Conservation (phyloP, 2,113 vertebrate genomes). For the Pelodiscus sinensis region DNA sequence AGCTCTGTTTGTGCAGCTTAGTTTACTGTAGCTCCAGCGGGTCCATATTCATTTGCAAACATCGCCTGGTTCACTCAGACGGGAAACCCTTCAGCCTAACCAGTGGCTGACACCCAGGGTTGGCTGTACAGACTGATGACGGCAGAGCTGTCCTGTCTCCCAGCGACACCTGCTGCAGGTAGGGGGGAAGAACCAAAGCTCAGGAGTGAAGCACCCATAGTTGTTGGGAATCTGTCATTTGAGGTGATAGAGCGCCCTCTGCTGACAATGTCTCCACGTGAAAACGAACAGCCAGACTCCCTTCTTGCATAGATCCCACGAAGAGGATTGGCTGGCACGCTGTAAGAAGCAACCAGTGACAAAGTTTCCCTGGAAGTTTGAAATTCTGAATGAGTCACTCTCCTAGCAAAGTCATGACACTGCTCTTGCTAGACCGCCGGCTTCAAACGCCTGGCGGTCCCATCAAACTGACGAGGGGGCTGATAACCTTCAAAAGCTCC, state of each 20-base stretch:
- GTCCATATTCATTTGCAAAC: background rate
- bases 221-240: background rate
- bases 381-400: background rate
- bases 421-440: background rate
- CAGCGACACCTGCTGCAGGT: background rate
- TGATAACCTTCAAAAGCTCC: background rate
- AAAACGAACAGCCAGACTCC: background rate
- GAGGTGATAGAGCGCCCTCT: constrained; percentile 64
- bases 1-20: background rate
- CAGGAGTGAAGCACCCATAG: rapidly evolving
- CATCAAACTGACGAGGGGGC: background rate
- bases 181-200: background rate
- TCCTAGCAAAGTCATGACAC: background rate
- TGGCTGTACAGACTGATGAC: background rate
- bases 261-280: background rate
- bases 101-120: background rate
- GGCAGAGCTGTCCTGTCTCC: background rate
- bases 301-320: background rate
- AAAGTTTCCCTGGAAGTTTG: background rate
- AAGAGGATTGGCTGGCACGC: rapidly evolving
- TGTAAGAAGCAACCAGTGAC: rapidly evolving
- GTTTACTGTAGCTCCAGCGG: background rate
- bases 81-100: background rate
- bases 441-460: background rate
- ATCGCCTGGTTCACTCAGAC: background rate